A percentile compares a stretch with the other conserved stretches of the same genome.
Evolutionary conservation across 1,140 invertebrate genomes (phyloP).

Genomic region (Pogonomyrmex californicus): DNA sequence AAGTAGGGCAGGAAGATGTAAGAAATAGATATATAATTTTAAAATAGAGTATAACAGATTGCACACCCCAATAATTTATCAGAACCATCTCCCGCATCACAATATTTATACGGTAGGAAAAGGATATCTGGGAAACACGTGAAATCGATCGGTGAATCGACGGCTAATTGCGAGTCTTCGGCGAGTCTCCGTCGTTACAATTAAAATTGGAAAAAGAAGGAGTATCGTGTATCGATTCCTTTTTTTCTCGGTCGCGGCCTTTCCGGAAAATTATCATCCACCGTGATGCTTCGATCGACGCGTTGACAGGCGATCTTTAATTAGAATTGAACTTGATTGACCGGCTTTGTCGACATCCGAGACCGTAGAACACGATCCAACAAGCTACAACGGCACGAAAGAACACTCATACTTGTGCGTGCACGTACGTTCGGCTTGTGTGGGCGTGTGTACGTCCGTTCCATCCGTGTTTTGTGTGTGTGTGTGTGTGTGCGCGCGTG

Average conservation of each 20-base stretch:
- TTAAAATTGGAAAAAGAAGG: slow-evolving; percentile 4
- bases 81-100: not conserved
- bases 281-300: slow-evolving; percentile 59
- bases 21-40: slow-evolving; percentile 52
- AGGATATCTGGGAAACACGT: not conserved
- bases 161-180: too few species aligned
- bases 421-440: slow-evolving; percentile 13
- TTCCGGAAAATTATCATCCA: slow-evolving; percentile 70
- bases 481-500: slow-evolving; percentile 30
- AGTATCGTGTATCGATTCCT: not conserved
- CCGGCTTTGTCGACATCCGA: slow-evolving; percentile 75
- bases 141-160: not conserved
- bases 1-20: slow-evolving; percentile 45
- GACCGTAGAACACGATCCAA: slow-evolving; percentile 73
- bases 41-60: slow-evolving; percentile 44
- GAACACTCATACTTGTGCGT: slow-evolving; percentile 61
- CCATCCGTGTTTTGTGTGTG: not conserved
- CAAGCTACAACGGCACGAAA: slow-evolving; percentile 68
- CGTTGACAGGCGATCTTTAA: slow-evolving; percentile 72
- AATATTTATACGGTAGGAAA: not conserved
- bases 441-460: slow-evolving; percentile 24
- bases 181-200: not conserved
- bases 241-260: slow-evolving; percentile 28
- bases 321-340: slow-evolving; percentile 76
- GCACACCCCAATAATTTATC: slow-evolving; percentile 34